Conservation (phyloP, 2,113 vertebrate genomes). For the Myrmophylax atrothorax region DNA sequence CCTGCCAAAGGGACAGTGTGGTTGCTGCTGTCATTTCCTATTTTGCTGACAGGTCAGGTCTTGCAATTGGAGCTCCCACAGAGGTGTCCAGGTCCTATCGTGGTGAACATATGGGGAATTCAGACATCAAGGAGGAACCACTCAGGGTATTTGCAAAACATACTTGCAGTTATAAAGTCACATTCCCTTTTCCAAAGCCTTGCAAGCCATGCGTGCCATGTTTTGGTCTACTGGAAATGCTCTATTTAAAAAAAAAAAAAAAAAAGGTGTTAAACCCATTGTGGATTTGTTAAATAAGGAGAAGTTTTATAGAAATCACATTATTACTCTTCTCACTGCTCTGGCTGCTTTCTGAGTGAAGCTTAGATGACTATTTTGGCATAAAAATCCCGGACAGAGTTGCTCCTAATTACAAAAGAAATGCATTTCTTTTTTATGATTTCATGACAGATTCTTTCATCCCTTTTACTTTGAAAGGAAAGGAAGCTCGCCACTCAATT, state of each 20-base stretch:
- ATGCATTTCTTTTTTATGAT: background rate
- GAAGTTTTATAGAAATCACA: background rate
- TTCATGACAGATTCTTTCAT: background rate
- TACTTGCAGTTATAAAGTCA: background rate
- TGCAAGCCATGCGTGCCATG: background rate
- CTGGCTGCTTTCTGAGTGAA: background rate
- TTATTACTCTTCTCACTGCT: background rate
- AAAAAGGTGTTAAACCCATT: background rate
- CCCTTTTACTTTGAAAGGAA: background rate
- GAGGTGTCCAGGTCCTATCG: background rate
- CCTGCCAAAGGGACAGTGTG: background rate
- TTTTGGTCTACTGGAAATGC: background rate
- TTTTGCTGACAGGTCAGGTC: background rate
- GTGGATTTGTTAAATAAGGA: background rate
- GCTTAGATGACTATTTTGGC: background rate
- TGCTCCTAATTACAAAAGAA: background rate
- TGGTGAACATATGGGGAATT: background rate
- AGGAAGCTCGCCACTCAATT: background rate
- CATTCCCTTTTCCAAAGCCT: background rate
- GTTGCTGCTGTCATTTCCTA: background rate
- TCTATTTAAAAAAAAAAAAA: background rate
- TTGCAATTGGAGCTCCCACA: background rate
- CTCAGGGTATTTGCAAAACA: background rate
- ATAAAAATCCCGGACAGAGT: background rate
- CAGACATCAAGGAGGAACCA: background rate